Evolutionary conservation across 2,113 vertebrate genomes (phyloP).

Genomic region (Alces alces): DNA sequence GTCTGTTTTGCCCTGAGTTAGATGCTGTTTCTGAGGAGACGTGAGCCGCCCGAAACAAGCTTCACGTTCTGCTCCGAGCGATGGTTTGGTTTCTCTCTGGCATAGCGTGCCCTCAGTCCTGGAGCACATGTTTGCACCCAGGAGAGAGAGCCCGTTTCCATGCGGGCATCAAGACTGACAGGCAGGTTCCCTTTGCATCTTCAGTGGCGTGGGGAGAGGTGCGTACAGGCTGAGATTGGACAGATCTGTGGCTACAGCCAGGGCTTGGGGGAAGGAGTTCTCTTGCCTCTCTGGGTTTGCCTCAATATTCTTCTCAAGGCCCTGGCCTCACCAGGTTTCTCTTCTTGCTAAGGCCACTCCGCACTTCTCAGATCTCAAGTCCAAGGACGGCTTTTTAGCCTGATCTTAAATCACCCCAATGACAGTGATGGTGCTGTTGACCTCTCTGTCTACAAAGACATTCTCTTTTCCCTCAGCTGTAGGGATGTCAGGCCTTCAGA

Average conservation of each 20-base stretch:
- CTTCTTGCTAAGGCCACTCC: background rate
- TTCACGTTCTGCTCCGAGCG: background rate
- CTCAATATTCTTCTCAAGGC: background rate
- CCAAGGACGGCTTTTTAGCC: background rate
- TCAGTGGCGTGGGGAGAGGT: background rate
- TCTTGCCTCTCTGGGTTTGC: background rate
- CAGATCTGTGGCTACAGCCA: background rate
- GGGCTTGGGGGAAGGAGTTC: background rate
- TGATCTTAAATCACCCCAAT: background rate
- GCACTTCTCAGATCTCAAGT: background rate
- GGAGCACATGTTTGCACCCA: background rate
- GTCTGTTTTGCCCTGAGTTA: background rate
- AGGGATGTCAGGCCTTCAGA: background rate
- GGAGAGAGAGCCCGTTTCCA: background rate
- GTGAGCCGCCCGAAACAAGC: background rate
- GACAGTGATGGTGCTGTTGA: background rate
- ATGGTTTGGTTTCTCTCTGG: accelerated
- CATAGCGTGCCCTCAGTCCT: background rate
- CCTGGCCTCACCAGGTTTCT: background rate
- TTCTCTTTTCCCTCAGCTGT: background rate
- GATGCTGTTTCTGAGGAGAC: background rate
- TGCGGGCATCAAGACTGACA: background rate
- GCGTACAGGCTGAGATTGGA: accelerated
- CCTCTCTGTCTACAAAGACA: background rate
- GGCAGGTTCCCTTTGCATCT: background rate